These are phyloP conservation scores for Plagodis dolabraria DNA, from an alignment of 2,888 invertebrate species.

Conservation along the genomic window DNA sequence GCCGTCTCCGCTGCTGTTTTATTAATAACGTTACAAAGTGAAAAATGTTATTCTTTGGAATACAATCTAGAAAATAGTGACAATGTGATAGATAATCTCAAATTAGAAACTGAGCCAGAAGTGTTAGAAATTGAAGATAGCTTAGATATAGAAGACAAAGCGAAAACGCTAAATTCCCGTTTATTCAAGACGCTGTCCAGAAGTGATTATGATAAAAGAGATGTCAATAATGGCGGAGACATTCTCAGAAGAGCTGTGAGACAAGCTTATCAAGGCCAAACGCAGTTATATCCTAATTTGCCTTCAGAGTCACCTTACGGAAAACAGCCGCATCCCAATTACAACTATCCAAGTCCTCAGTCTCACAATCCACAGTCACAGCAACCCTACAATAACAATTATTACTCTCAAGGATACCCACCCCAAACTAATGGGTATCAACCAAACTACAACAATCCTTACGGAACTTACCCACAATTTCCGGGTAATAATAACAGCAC, in stretches of 20 bases:
- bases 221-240: slow-evolving; percentile 9
- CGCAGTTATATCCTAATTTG: slow-evolving; percentile 49
- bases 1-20: slow-evolving; percentile 35
- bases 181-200: background rate
- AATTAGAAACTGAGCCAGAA: background rate
- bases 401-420: slow-evolving; percentile 1
- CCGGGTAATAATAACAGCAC: slow-evolving; percentile 1
- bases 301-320: slow-evolving; percentile 45
- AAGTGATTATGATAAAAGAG: slow-evolving; percentile 12
- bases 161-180: background rate
- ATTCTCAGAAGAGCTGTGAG: slow-evolving; percentile 44
- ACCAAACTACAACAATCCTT: slow-evolving; percentile 9
- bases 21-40: slow-evolving; percentile 41
- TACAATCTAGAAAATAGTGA: slow-evolving; percentile 26
- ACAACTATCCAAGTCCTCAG: slow-evolving; percentile 28
- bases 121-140: background rate
- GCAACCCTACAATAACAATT: slow-evolving; percentile 14
- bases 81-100: slow-evolving; percentile 1
- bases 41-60: slow-evolving; percentile 37
- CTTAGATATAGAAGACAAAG: background rate
- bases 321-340: slow-evolving; percentile 35
- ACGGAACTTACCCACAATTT: slow-evolving; percentile 4
- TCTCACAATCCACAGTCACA: slow-evolving; percentile 16
- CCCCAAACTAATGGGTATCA: slow-evolving; percentile 9
- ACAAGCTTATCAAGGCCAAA: slow-evolving; percentile 46